phyloP scores from a whole-genome alignment of 2,113 vertebrate genomes.

The Procapra przewalskii region DNA sequence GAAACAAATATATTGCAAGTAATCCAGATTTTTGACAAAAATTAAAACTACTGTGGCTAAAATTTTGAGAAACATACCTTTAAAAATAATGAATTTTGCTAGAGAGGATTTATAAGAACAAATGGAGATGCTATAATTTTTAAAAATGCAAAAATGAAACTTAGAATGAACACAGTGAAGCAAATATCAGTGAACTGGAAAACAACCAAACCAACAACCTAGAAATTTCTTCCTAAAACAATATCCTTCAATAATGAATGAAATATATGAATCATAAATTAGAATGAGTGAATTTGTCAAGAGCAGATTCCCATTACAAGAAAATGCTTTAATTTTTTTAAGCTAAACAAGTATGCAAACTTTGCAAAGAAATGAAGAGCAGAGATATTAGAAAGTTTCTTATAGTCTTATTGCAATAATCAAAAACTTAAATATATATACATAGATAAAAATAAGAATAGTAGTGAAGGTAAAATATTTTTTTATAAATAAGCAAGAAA shows the following conservation, averaged over 20 bases:
- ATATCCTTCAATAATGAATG: not conserved
- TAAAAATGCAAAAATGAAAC: not conserved
- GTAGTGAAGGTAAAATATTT: not conserved
- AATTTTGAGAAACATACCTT: not conserved
- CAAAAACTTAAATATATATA: not conserved
- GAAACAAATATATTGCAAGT: not conserved
- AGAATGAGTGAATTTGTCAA: not conserved
- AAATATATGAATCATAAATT: not conserved
- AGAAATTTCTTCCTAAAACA: not conserved
- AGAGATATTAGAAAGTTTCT: not conserved
- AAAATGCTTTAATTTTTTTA: not conserved
- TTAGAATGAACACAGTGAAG: not conserved
- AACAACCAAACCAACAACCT: not conserved
- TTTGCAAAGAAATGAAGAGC: not conserved
- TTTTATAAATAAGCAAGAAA: not conserved
- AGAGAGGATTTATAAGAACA: not conserved
- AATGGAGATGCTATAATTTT: not conserved
- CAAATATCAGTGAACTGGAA: not conserved
- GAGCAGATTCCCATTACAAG: not conserved
- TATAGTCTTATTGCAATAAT: not conserved
- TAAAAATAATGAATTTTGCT: not conserved
- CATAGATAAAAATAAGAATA: not conserved
- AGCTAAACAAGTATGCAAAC: not conserved
- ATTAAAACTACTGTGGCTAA: not conserved
- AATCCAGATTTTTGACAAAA: not conserved